Percentiles rank a stretch among this genome's conserved stretches.
Conservation (phyloP, 2,113 vertebrate genomes). For the Aix galericulata region DNA sequence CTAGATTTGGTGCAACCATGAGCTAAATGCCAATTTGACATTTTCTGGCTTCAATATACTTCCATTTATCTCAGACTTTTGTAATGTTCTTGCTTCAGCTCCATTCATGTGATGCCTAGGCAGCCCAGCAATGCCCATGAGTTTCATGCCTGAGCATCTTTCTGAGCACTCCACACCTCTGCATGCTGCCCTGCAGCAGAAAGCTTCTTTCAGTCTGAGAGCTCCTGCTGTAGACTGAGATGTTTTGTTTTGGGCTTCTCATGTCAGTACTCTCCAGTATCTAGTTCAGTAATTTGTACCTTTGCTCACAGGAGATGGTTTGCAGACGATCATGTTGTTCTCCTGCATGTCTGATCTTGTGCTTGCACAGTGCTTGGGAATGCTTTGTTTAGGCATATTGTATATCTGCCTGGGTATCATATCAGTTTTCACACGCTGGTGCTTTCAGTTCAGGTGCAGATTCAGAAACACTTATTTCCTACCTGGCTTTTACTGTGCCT, state of each 20-base stretch:
- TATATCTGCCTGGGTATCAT: not conserved
- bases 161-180: not conserved
- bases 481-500: not conserved
- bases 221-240: not conserved
- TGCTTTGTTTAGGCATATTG: not conserved
- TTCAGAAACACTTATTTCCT: not conserved
- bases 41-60: not conserved
- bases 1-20: conserved; percentile 17
- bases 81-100: not conserved
- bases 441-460: not conserved
- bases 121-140: not conserved
- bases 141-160: not conserved
- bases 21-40: conserved; percentile 15
- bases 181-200: not conserved
- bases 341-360: not conserved
- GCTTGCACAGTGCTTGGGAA: not conserved
- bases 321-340: not conserved
- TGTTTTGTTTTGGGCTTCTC: not conserved
- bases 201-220: not conserved
- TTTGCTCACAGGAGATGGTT: not conserved
- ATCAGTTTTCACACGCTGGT: not conserved
- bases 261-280: not conserved
- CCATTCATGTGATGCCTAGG: not conserved
- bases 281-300: not conserved
- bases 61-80: not conserved